phyloP scores from a whole-genome alignment of 1,140 invertebrate species.

The Carcinoscorpius rotundicauda region DNA sequence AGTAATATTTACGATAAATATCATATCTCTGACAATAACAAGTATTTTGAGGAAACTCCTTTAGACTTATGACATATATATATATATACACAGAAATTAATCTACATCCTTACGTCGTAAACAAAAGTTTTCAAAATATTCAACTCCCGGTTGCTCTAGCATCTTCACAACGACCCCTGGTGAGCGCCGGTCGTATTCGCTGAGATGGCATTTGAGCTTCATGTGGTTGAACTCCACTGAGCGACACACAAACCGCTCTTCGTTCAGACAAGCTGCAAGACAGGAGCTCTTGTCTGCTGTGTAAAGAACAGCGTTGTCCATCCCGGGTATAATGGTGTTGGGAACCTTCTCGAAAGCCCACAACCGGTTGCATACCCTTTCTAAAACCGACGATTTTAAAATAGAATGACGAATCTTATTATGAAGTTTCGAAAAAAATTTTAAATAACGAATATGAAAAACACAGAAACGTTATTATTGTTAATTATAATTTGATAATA shows the following conservation, averaged over 20 bases:
- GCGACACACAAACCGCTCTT: slow-evolving; percentile 74
- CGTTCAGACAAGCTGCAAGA: slow-evolving; percentile 77
- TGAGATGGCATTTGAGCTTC: slow-evolving; percentile 75
- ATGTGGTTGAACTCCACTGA: slow-evolving; percentile 89
- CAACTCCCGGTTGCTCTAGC: slow-evolving; percentile 75
- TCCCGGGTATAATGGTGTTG: slow-evolving; percentile 75
- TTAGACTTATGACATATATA: too few species aligned
- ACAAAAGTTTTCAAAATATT: slow-evolving; percentile 90
- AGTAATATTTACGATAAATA: too few species aligned
- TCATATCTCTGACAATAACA: too few species aligned
- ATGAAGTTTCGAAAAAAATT: too few species aligned
- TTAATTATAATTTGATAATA: too few species aligned
- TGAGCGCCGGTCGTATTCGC: slow-evolving; percentile 75
- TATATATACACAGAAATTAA: too few species aligned
- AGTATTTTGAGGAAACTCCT: too few species aligned
- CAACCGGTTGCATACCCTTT: slow-evolving; percentile 76
- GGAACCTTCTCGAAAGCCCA: slow-evolving; percentile 88
- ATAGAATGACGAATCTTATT: too few species aligned
- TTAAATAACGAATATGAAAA: too few species aligned
- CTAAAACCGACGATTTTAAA: slow-evolving; percentile 34
- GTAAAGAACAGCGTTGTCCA: slow-evolving; percentile 83
- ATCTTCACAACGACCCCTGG: slow-evolving; percentile 55
- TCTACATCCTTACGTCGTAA: slow-evolving; percentile 37
- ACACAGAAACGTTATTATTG: too few species aligned
- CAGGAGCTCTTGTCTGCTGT: slow-evolving; percentile 87